Evolutionary conservation across 2,113 vertebrate species (phyloP).

Genomic region (Sialia sialis): DNA sequence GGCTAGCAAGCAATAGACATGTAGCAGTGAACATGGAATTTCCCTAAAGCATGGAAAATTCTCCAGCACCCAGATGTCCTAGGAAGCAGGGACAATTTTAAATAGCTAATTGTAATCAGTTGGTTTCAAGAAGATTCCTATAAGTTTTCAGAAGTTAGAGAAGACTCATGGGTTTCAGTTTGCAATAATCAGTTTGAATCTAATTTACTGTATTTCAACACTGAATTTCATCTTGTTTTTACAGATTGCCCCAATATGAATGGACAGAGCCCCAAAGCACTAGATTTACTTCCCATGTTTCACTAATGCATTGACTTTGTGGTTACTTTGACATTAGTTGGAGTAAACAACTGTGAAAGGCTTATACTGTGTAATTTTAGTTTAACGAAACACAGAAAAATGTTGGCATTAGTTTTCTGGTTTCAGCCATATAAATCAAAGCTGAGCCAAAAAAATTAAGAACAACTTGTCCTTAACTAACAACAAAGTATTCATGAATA

Average conservation of each 20-base stretch:
- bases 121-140: background rate
- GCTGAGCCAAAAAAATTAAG: slow-evolving; percentile 25
- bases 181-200: background rate
- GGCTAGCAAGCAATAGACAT: background rate
- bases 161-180: background rate
- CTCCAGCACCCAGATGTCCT: background rate
- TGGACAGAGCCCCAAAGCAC: background rate
- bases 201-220: slow-evolving; percentile 4
- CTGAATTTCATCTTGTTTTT: slow-evolving; percentile 14
- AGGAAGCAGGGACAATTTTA: background rate
- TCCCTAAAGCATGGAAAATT: background rate
- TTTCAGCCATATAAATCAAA: slow-evolving; percentile 38
- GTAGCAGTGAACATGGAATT: background rate
- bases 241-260: background rate
- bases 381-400: slow-evolving; percentile 17
- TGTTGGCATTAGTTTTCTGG: slow-evolving; percentile 26
- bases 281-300: background rate
- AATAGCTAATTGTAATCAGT: background rate
- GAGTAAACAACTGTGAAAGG: slow-evolving; percentile 30
- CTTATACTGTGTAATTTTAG: slow-evolving; percentile 17
- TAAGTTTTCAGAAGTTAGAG: background rate
- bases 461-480: slow-evolving; percentile 21
- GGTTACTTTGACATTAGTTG: slow-evolving; percentile 1
- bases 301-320: background rate
- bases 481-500: slow-evolving; percentile 26